Evolutionary conservation across 2,888 invertebrate species (phyloP).

Genomic region (Rhagium mordax): DNA sequence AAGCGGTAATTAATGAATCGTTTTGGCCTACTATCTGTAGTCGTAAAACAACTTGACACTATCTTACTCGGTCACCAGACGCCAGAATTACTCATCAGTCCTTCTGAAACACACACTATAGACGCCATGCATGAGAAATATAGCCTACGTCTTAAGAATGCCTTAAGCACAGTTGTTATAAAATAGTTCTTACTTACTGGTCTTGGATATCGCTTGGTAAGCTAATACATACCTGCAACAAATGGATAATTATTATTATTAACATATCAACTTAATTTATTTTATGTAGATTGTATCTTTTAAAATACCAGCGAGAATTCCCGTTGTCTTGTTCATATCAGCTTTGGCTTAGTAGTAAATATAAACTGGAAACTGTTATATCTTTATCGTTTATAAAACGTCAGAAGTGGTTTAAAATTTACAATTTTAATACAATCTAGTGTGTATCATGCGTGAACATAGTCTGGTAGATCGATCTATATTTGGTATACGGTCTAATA

Average conservation of each 20-base stretch:
- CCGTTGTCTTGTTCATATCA: neutral
- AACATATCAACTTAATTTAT: constrained; percentile 3
- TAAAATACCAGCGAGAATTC: neutral
- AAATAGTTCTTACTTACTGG: constrained; percentile 19
- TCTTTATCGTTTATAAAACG: neutral
- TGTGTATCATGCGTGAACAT: neutral
- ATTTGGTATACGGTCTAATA: no score
- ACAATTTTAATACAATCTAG: neutral
- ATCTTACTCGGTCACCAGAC: constrained; percentile 59
- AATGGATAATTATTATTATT: constrained; percentile 8
- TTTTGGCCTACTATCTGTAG: constrained; percentile 60
- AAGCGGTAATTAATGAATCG: constrained; percentile 66
- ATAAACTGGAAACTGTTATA: neutral
- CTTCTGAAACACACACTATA: constrained; percentile 13
- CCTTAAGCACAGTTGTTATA: neutral
- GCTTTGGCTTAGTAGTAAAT: neutral
- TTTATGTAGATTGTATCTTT: neutral
- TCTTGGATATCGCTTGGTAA: neutral
- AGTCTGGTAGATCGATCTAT: no score
- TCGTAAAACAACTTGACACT: constrained; percentile 65
- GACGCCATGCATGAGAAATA: constrained; percentile 16
- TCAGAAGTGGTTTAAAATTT: neutral
- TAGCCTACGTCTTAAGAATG: constrained; percentile 3
- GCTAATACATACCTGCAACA: constrained; percentile 22
- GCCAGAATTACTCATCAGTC: constrained; percentile 38